Evolutionary conservation across 1,140 invertebrate genomes (phyloP), one percentile per base, ranked within the genome.

Genomic region (Leguminivora glycinivorella): DNA sequence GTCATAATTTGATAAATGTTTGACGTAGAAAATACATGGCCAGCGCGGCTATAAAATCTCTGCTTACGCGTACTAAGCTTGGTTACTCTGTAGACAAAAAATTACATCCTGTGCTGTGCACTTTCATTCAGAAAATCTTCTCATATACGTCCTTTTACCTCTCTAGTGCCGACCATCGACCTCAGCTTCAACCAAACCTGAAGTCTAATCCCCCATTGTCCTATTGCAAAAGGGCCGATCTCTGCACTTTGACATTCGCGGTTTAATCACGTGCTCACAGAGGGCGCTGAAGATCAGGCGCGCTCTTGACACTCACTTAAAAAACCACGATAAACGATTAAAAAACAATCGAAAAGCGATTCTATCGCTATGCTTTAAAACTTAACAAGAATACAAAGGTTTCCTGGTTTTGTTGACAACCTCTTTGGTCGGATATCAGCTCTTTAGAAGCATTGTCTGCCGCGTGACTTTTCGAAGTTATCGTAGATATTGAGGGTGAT

Each of bases 221-320:
- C 17, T 22, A n/a, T 52, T 52, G 14, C 2, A 52, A 52, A 52
- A 52, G 47, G 47, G 17, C 19, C 47, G 47, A 52, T 22, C 47
- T 52, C 47, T 47, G 43, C 43, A 47, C 43, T 47, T 47, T 52
- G 47, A 52, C 47, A 52, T 52, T 52, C 47, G 47, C 19, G 19
- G 17, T 52, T 22, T 22, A 52, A 52, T 52, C 47, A 52, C 47
- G 47, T 52, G 5, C 19, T 22, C 14, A 43, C 10, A 52, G 47
- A 52, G 47, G 47, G 47, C 47, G 47, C 47, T 52, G 7, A 6
- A 52, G 47, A 52, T 52, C 47, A 52, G 17, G 17, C 19, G 17
- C 47, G 34, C 47, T 52, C 47, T 52, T 52, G 47, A 52, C 47
- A 52, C 47, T 52, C 43, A 47, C 47, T 52, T 22, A 5, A 22